Conservation (phyloP, 2,113 vertebrate genomes). For the Leptocoma aspasia region DNA sequence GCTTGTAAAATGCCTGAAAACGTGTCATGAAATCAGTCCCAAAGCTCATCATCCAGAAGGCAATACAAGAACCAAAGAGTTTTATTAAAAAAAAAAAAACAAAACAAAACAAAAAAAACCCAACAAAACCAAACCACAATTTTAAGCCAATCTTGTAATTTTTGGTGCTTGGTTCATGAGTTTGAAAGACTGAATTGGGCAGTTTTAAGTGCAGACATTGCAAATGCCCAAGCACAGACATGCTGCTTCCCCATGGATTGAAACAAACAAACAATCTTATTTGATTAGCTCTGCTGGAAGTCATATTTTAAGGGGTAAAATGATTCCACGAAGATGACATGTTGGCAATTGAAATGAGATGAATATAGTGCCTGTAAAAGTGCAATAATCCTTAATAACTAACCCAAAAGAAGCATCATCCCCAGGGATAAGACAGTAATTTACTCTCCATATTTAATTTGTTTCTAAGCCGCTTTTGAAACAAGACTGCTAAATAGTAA, state of each 20-base stretch:
- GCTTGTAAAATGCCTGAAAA: slow-evolving; percentile 3
- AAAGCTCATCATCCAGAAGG: not conserved
- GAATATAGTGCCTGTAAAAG: slow-evolving; percentile 50
- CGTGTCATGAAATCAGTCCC: not conserved
- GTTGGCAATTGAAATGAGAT: slow-evolving; percentile 60
- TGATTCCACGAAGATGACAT: slow-evolving; percentile 47
- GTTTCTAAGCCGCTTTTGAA: slow-evolving; percentile 57
- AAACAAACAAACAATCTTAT: slow-evolving; percentile 39
- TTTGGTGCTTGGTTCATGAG: not conserved
- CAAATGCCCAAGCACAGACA: not conserved
- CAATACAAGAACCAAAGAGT: slow-evolving; percentile 10
- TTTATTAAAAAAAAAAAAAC: not conserved
- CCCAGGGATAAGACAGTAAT: slow-evolving; percentile 50
- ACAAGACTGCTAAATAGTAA: slow-evolving; percentile 44
- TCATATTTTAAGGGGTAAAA: slow-evolving; percentile 46
- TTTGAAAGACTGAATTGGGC: not conserved
- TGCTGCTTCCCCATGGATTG: not conserved
- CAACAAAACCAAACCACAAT: not conserved
- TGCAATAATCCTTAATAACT: slow-evolving; percentile 67
- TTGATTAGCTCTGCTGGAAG: slow-evolving; percentile 56
- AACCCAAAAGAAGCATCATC: slow-evolving; percentile 59
- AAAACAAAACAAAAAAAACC: not conserved
- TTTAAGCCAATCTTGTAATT: not conserved
- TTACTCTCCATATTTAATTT: slow-evolving; percentile 61
- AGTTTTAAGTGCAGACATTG: not conserved